Percentiles rank a stretch among this genome's conserved stretches.
phyloP scores from a whole-genome alignment of 2,113 vertebrate species.

The Antechinus flavipes region DNA sequence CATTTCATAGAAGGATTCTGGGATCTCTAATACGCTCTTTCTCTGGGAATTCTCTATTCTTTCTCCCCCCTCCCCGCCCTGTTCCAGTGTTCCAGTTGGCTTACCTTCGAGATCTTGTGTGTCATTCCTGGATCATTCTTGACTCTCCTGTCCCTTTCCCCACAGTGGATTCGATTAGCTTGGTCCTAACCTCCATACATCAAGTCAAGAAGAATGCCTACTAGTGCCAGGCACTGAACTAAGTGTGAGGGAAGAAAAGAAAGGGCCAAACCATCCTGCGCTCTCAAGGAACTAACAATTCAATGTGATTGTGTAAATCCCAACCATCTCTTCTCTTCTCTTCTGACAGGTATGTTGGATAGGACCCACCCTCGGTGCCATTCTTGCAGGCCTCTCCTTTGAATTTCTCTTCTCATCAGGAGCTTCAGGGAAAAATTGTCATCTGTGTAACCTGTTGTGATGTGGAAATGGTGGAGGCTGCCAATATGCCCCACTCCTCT shows the following conservation, averaged over 20 bases:
- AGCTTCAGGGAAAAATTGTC: constrained; percentile 88
- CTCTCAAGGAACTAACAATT: too few relatives aligned
- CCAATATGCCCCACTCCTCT: constrained; percentile 86
- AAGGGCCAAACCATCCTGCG: too few relatives aligned
- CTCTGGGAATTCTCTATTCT: too few relatives aligned
- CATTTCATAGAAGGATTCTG: background rate
- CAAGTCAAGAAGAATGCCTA: too few relatives aligned
- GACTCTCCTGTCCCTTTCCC: background rate
- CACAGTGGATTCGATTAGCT: background rate
- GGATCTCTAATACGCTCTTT: background rate
- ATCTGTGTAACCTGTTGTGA: constrained; percentile 88
- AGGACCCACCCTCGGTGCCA: constrained; percentile 85
- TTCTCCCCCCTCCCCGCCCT: too few relatives aligned
- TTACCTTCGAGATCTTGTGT: background rate
- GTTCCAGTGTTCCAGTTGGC: background rate
- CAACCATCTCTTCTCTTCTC: background rate
- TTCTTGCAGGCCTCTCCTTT: constrained; percentile 86
- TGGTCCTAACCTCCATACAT: background rate
- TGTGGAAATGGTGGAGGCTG: constrained; percentile 88
- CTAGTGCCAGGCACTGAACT: too few relatives aligned
- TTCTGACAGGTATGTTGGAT: constrained; percentile 87
- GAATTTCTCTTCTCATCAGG: constrained; percentile 88
- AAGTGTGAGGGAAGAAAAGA: background rate
- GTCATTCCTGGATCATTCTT: background rate
- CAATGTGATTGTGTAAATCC: background rate